Evolutionary conservation across 2,113 vertebrate genomes (phyloP).

Genomic region (Ammospiza nelsoni): DNA sequence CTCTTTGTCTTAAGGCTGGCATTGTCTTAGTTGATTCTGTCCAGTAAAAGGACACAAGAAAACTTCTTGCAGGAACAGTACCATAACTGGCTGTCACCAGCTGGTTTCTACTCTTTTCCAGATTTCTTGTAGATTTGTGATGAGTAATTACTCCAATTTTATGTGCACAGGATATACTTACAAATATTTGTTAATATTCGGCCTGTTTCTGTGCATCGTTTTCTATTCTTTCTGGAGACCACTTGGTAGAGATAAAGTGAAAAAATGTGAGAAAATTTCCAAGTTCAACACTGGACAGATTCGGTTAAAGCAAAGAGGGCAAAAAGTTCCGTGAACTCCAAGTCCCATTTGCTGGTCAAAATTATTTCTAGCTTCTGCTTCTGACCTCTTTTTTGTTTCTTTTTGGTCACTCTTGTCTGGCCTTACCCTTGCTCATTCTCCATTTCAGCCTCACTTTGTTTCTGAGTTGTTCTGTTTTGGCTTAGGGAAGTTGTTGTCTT

Average conservation of each 20-base stretch:
- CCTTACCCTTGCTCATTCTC: not conserved
- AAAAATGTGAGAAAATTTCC: not conserved
- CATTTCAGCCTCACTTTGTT: not conserved
- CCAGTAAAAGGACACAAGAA: not conserved
- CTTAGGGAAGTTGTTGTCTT: not conserved
- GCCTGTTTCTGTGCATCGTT: not conserved
- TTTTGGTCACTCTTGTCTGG: not conserved
- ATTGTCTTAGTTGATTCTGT: not conserved
- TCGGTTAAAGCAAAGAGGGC: not conserved
- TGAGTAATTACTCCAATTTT: not conserved
- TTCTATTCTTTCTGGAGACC: not conserved
- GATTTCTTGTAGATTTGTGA: not conserved
- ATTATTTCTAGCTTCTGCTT: not conserved
- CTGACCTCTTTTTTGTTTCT: not conserved
- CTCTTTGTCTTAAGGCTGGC: not conserved
- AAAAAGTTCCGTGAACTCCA: not conserved
- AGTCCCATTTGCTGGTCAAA: not conserved
- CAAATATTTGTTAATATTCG: not conserved
- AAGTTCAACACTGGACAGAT: not conserved
- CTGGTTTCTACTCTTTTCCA: not conserved
- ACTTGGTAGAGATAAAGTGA: not conserved
- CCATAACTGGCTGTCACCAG: not conserved
- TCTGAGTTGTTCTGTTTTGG: not conserved
- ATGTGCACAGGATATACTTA: not conserved
- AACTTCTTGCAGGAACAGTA: not conserved